A percentile compares a stretch with the other conserved stretches of the same genome.
phyloP scores from a whole-genome alignment of 1,140 invertebrate species.

The Armadillidium nasatum region DNA sequence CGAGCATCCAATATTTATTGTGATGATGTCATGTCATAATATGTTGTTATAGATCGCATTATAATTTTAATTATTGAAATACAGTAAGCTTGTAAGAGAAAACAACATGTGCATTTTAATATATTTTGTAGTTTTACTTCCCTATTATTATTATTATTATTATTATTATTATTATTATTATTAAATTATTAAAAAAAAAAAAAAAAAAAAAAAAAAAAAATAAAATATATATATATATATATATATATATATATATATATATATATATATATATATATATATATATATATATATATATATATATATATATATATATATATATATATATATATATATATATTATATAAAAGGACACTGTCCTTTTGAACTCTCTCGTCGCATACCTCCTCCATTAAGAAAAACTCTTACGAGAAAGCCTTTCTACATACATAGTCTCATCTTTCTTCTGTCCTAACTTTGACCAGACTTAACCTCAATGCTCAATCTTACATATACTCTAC shows the following conservation, averaged over 20 bases:
- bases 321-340: no score
- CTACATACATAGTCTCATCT: no score
- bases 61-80: not conserved
- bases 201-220: not conserved
- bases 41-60: not conserved
- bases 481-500: no score
- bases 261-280: not conserved
- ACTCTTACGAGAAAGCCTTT: no score
- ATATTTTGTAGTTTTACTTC: not conserved
- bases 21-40: not conserved
- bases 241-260: constrained; percentile 18
- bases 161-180: no score
- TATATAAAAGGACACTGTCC: no score
- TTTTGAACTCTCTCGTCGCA: no score
- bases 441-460: no score
- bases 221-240: constrained; percentile 23
- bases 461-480: no score
- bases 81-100: not conserved
- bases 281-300: constrained; percentile 26
- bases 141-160: no score
- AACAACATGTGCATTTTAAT: constrained; percentile 8
- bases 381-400: no score
- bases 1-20: not conserved
- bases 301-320: constrained; percentile 23
- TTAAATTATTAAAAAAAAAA: not conserved